phyloP scores from a whole-genome alignment of 1,140 invertebrate genomes.

The Melipona quadrifasciata region DNA sequence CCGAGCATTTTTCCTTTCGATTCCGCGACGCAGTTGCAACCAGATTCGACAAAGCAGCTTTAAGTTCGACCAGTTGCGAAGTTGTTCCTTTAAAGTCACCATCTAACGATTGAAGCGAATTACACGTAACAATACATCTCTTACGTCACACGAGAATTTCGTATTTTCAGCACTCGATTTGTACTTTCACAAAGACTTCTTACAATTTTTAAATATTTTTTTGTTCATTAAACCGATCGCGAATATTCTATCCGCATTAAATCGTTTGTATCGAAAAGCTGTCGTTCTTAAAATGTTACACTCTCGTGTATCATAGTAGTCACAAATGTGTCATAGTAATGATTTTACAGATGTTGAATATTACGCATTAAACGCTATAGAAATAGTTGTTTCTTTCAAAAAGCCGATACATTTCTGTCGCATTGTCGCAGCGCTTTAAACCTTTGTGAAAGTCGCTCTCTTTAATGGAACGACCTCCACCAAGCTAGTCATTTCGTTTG shows the following conservation, averaged over 20 bases:
- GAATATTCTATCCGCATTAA: background rate
- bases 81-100: slow-evolving; percentile 25
- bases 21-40: background rate
- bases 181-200: background rate
- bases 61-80: background rate
- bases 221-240: background rate
- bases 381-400: background rate
- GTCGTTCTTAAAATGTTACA: background rate
- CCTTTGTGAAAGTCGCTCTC: background rate
- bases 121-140: slow-evolving; percentile 19
- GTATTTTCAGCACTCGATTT: background rate
- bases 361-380: background rate
- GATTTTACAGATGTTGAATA: background rate
- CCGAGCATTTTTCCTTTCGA: no score
- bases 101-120: background rate
- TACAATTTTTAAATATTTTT: background rate
- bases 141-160: background rate
- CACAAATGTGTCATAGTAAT: background rate
- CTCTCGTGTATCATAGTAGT: background rate
- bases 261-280: background rate
- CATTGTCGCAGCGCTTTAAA: background rate
- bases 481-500: background rate
- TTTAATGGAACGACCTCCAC: background rate
- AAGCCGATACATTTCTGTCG: slow-evolving; percentile 11
- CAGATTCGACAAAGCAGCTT: background rate